Evolutionary conservation across 1,140 invertebrate species (phyloP).

Genomic region (Hycleus cichorii): DNA sequence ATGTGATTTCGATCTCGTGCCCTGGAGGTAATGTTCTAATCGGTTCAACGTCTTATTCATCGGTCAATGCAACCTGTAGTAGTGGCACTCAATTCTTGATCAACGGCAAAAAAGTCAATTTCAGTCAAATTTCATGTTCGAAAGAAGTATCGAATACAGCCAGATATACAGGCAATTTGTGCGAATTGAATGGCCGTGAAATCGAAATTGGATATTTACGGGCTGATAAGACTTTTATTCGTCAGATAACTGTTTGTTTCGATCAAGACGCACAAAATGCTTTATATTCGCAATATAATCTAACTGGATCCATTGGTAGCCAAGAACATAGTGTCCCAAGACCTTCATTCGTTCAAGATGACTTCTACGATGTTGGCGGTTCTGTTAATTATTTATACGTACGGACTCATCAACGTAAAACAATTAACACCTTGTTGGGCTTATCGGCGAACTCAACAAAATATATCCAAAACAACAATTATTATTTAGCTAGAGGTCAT

Average conservation of each 20-base stretch:
- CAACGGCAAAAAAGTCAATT: slow-evolving; percentile 8
- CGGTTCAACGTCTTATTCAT: not conserved
- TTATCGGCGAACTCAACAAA: slow-evolving; percentile 25
- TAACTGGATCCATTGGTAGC: slow-evolving; percentile 26
- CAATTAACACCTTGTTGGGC: slow-evolving; percentile 29
- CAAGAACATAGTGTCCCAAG: slow-evolving; percentile 33
- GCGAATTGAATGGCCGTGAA: slow-evolving; percentile 35
- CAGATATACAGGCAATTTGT: slow-evolving; percentile 31
- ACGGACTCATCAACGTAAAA: slow-evolving; percentile 24
- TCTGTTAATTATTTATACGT: slow-evolving; percentile 31
- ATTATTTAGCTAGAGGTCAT: slow-evolving; percentile 48
- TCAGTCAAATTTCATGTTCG: slow-evolving; percentile 38
- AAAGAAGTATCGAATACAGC: slow-evolving; percentile 36
- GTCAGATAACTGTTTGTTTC: slow-evolving; percentile 27
- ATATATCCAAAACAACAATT: slow-evolving; percentile 25
- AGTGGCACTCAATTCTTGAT: slow-evolving; percentile 10
- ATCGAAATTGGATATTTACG: slow-evolving; percentile 30
- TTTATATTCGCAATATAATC: slow-evolving; percentile 20
- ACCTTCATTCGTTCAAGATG: slow-evolving; percentile 27
- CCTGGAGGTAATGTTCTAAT: slow-evolving; percentile 8
- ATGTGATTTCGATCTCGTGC: slow-evolving; percentile 23
- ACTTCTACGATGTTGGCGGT: slow-evolving; percentile 28
- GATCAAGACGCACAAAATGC: slow-evolving; percentile 19
- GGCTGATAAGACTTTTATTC: slow-evolving; percentile 21
- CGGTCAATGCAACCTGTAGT: slow-evolving; percentile 10